phyloP scores from a whole-genome alignment of 2,888 invertebrate genomes.

The Pinctada fucata region DNA sequence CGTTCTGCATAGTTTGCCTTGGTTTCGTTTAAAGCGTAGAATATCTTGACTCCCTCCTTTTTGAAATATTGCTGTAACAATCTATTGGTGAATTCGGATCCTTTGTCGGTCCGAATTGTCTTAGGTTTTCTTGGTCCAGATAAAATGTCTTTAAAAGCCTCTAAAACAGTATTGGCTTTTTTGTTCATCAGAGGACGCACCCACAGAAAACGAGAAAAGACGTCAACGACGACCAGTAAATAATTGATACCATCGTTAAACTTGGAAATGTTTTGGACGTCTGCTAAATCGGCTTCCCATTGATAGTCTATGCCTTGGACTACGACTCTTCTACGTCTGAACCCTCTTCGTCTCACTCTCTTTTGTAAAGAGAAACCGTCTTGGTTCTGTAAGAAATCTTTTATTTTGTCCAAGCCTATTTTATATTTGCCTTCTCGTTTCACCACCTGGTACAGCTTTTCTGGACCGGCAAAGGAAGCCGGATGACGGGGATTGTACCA shows the following conservation, averaged over 20 bases:
- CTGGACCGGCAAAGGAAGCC: too few species aligned
- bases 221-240: slow-evolving; percentile 16
- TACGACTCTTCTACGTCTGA: slow-evolving; percentile 10
- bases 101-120: slow-evolving; percentile 19
- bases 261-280: slow-evolving; percentile 13
- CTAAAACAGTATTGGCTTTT: too few species aligned
- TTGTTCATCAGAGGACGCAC: neutral
- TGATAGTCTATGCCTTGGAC: neutral
- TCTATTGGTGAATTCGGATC: slow-evolving; percentile 15
- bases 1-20: too few species aligned
- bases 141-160: too few species aligned
- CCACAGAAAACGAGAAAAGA: slow-evolving; percentile 20
- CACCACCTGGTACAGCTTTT: slow-evolving; percentile 10
- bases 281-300: slow-evolving; percentile 14
- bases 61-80: neutral
- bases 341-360: neutral
- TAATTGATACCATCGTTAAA: neutral
- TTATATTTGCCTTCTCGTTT: slow-evolving; percentile 19
- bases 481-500: too few species aligned
- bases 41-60: too few species aligned
- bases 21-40: too few species aligned
- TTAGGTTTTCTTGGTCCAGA: neutral
- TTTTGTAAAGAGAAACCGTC: slow-evolving; percentile 10
- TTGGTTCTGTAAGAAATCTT: too few species aligned
- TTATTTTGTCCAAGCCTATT: neutral